Evolutionary conservation across 2,888 invertebrate species (phyloP).

Genomic region (Ferrisia virgata): DNA sequence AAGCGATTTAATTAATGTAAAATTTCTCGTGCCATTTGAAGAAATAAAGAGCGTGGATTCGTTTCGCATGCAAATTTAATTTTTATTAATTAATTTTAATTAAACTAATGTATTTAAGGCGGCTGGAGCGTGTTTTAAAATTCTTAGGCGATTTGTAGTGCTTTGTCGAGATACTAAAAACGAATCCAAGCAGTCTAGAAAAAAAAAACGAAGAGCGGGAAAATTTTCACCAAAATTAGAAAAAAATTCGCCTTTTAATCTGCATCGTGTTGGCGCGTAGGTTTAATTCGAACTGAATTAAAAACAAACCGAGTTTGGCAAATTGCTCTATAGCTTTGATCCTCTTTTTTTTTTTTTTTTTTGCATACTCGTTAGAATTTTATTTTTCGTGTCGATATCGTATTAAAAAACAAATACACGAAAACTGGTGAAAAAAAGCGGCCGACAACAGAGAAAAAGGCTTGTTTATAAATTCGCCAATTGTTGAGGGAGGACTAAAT

Average conservation of each 20-base stretch:
- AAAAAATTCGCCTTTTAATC: background rate
- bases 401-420: background rate
- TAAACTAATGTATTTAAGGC: constrained; percentile 7
- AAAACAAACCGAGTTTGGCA: background rate
- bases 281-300: background rate
- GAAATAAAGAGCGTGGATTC: background rate
- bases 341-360: background rate
- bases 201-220: background rate
- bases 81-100: constrained; percentile 16
- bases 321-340: background rate
- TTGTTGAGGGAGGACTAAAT: background rate
- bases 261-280: background rate
- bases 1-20: constrained; percentile 15
- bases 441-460: background rate
- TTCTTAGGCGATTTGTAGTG: background rate
- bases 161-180: background rate
- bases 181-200: no score
- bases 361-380: background rate
- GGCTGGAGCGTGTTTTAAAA: background rate
- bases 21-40: background rate
- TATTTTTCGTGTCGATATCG: background rate
- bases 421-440: background rate
- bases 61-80: constrained; percentile 8
- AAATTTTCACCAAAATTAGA: background rate
- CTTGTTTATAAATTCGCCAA: constrained; percentile 11